These are phyloP conservation scores for Cyphomyrus plagiostoma DNA, from an alignment of 2,113 vertebrate species.

Conservation along the genomic window DNA sequence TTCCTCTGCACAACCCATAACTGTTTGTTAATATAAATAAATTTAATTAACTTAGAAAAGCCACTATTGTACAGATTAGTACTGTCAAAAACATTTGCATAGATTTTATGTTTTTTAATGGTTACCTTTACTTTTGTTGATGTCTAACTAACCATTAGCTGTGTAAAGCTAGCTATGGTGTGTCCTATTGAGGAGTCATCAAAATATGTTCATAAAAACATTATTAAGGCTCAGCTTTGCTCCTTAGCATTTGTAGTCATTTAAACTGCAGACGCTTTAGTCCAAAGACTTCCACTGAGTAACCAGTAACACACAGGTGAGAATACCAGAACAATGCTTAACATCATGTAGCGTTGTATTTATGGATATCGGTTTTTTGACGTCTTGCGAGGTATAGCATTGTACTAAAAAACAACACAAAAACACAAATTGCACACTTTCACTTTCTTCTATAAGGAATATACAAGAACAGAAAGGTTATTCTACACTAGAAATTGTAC, in stretches of 20 bases:
- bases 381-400: background rate
- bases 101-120: background rate
- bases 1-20: background rate
- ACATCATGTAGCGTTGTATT: background rate
- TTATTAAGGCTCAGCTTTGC: background rate
- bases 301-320: background rate
- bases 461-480: background rate
- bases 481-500: background rate
- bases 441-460: background rate
- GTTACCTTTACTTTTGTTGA: background rate
- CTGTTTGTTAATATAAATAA: background rate
- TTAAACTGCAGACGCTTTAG: background rate
- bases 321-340: background rate
- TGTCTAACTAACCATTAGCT: background rate
- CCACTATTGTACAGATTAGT: background rate
- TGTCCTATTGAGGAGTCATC: background rate
- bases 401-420: background rate
- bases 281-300: background rate
- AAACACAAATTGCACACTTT: background rate
- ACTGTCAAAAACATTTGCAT: background rate
- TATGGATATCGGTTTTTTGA: background rate
- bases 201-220: background rate
- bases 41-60: background rate
- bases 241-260: background rate
- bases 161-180: background rate